A percentile compares a stretch with the other conserved stretches of the same genome.
phyloP scores from a whole-genome alignment of 1,140 invertebrate species.

The Helicoverpa zea region DNA sequence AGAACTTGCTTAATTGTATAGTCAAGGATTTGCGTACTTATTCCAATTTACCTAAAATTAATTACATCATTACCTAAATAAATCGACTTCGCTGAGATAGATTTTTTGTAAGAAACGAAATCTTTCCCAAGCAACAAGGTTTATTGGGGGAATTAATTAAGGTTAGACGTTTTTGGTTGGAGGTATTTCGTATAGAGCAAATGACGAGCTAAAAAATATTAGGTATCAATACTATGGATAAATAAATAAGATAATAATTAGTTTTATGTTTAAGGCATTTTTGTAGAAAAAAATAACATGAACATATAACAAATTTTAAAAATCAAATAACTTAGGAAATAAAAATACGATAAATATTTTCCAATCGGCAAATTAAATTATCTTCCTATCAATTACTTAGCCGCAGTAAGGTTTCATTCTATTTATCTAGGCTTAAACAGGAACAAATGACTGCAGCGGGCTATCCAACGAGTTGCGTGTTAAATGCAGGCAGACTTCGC shows the following conservation, averaged over 20 bases:
- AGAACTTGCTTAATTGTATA: background rate
- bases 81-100: constrained; percentile 3
- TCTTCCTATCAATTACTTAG: constrained; percentile 22
- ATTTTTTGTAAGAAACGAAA: background rate
- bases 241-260: too few relatives aligned
- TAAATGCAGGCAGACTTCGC: background rate
- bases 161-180: too few relatives aligned
- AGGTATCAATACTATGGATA: background rate
- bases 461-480: constrained; percentile 5
- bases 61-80: constrained; percentile 37
- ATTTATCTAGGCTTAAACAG: constrained; percentile 31
- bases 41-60: constrained; percentile 6
- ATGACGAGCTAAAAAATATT: background rate
- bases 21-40: background rate
- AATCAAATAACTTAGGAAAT: background rate
- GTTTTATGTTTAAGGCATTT: too few relatives aligned
- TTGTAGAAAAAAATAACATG: too few relatives aligned
- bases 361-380: constrained; percentile 24
- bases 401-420: constrained; percentile 33
- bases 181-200: background rate
- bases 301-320: too few relatives aligned
- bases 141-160: background rate
- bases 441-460: constrained; percentile 42
- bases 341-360: background rate
- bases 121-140: background rate